A percentile compares a stretch with the other conserved stretches of the same genome.
Conservation (phyloP, 2,113 vertebrate species). For the Poeciliopsis retropinna region DNA sequence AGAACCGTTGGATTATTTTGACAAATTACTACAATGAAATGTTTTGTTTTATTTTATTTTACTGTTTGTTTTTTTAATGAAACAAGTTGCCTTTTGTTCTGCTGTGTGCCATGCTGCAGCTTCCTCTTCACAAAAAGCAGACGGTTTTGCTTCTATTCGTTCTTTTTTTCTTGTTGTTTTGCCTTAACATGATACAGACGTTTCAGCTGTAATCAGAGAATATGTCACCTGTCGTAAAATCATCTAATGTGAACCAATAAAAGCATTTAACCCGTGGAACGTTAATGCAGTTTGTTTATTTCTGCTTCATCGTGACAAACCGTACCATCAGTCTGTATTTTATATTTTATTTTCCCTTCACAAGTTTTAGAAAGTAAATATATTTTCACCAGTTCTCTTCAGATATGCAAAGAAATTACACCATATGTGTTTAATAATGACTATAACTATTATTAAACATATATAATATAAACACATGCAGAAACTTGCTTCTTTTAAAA, state of each 20-base stretch:
- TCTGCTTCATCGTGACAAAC: not conserved
- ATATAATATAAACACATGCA: no score
- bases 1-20: not conserved
- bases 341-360: no score
- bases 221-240: not conserved
- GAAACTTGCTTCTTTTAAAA: no score
- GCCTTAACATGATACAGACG: conserved; percentile 8
- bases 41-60: not conserved
- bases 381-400: no score
- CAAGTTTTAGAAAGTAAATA: no score
- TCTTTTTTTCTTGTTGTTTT: not conserved
- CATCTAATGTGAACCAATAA: conserved; percentile 42
- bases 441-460: no score
- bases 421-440: no score
- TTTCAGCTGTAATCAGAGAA: conserved; percentile 18
- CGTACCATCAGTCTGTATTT: not conserved
- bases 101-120: conserved; percentile 33
- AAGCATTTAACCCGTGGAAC: conserved; percentile 24
- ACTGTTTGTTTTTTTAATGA: not conserved
- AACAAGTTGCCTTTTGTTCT: conserved; percentile 47
- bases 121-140: conserved; percentile 10
- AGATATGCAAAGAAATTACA: no score
- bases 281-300: not conserved
- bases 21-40: not conserved
- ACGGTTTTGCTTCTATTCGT: conserved; percentile 13